Conservation (phyloP, 23 tunicate genomes). For the Phallusia fumigata region DNA sequence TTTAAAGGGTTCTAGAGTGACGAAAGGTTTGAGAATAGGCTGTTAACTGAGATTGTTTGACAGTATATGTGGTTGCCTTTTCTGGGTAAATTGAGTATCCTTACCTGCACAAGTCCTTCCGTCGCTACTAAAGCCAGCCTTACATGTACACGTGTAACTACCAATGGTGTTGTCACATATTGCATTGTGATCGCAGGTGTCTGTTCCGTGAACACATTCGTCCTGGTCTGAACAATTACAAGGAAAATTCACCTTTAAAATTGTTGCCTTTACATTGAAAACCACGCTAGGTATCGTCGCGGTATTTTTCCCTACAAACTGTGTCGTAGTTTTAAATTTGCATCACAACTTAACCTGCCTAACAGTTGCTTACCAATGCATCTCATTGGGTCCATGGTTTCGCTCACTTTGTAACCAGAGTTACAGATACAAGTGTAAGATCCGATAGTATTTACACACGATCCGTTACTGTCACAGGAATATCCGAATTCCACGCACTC, state of each 20-base stretch:
- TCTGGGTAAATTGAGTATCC: no score
- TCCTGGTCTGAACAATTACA: neutral
- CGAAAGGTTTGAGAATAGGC: no score
- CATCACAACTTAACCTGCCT: no score
- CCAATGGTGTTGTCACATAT: neutral
- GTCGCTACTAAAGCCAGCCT: neutral
- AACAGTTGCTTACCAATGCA: slow-evolving; percentile 31
- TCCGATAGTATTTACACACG: neutral
- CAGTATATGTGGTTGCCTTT: no score
- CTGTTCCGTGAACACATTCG: neutral
- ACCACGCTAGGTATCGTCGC: no score
- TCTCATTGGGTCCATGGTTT: slow-evolving; percentile 17
- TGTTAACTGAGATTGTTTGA: no score
- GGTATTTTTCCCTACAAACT: no score
- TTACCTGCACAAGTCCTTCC: neutral
- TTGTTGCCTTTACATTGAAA: no score
- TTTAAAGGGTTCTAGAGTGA: no score
- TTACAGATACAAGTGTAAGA: neutral
- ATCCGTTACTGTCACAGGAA: neutral
- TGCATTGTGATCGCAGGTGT: neutral
- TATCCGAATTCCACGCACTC: neutral
- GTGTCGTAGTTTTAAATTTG: no score
- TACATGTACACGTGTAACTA: no score
- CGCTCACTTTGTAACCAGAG: slow-evolving; percentile 14
- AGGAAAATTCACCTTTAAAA: no score